Percentiles rank a stretch among this genome's conserved stretches.
These are phyloP conservation scores for Drosophila sordidapex DNA, from an alignment of 2,888 invertebrate genomes.

Conservation along the genomic window DNA sequence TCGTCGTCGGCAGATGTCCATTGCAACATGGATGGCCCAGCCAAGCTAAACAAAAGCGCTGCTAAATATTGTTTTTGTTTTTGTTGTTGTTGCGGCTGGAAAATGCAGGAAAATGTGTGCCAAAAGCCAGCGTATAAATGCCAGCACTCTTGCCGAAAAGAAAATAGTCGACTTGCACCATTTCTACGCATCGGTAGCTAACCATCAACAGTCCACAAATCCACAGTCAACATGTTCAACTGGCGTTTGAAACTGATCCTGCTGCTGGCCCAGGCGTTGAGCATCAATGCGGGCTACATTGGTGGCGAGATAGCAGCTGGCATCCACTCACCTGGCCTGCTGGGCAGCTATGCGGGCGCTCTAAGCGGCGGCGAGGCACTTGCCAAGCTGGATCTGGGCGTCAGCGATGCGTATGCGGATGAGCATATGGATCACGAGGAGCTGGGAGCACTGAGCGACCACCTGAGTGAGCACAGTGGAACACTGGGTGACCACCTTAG, in stretches of 20 bases:
- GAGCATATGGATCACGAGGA: conserved; percentile 58
- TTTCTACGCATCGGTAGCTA: conserved; percentile 71
- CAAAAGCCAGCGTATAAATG: conserved; percentile 68
- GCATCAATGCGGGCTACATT: conserved; percentile 45
- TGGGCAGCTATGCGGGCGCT: conserved; percentile 72
- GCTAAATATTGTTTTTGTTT: conserved; percentile 22
- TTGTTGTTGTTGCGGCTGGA: conserved; percentile 48
- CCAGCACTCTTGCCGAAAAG: conserved; percentile 53
- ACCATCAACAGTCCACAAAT: conserved; percentile 2
- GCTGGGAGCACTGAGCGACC: conserved; percentile 48
- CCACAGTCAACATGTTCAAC: conserved; percentile 41
- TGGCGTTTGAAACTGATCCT: conserved; percentile 56
- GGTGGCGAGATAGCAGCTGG: conserved; percentile 52
- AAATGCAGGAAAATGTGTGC: conserved; percentile 75
- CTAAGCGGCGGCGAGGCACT: conserved; percentile 66
- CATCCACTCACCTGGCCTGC: conserved; percentile 59
- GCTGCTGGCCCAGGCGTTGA: conserved; percentile 48
- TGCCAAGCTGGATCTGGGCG: conserved; percentile 57
- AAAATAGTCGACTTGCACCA: conserved; percentile 80
- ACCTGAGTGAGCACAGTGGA: background rate
- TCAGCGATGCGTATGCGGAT: conserved; percentile 29
- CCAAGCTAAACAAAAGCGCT: conserved; percentile 70
- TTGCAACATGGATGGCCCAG: conserved; percentile 70
- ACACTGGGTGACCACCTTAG: conserved; percentile 71
- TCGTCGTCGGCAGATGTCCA: conserved; percentile 72